Evolutionary conservation across 2,888 invertebrate genomes (phyloP).

Genomic region (Sarcophaga caerulescens): DNA sequence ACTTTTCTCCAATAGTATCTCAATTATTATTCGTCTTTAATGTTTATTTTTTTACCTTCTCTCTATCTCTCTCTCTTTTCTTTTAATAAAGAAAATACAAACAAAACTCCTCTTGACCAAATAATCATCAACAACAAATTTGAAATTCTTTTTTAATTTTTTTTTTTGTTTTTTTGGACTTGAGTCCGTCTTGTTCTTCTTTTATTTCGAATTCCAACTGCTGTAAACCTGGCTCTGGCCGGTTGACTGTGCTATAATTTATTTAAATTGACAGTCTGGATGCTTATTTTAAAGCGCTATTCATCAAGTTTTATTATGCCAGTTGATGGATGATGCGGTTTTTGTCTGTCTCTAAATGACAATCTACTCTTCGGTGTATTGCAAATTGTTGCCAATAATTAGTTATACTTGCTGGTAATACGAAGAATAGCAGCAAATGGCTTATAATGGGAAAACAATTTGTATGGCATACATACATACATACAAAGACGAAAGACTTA

Average conservation of each 20-base stretch:
- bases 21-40: no score
- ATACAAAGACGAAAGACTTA: background rate
- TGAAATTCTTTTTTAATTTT: slow-evolving; percentile 48
- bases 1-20: no score
- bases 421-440: slow-evolving; percentile 1
- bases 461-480: background rate
- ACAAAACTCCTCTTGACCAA: slow-evolving; percentile 43
- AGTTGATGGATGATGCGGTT: slow-evolving; percentile 78
- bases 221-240: slow-evolving; percentile 65
- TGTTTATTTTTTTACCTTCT: background rate
- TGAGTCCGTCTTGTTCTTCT: slow-evolving; percentile 15
- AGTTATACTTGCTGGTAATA: slow-evolving; percentile 48
- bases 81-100: no score
- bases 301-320: slow-evolving; percentile 79
- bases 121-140: slow-evolving; percentile 28
- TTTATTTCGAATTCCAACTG: background rate
- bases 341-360: slow-evolving; percentile 61
- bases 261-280: slow-evolving; percentile 80
- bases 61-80: background rate
- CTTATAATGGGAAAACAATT: background rate
- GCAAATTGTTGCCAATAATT: slow-evolving; percentile 70
- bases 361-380: slow-evolving; percentile 56
- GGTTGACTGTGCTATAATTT: slow-evolving; percentile 74
- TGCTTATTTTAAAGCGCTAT: slow-evolving; percentile 79
- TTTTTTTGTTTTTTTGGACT: background rate